A percentile compares a stretch with the other conserved stretches of the same genome.
Evolutionary conservation across 2,113 vertebrate species (phyloP).

Genomic region (Callocephalon fimbriatum): DNA sequence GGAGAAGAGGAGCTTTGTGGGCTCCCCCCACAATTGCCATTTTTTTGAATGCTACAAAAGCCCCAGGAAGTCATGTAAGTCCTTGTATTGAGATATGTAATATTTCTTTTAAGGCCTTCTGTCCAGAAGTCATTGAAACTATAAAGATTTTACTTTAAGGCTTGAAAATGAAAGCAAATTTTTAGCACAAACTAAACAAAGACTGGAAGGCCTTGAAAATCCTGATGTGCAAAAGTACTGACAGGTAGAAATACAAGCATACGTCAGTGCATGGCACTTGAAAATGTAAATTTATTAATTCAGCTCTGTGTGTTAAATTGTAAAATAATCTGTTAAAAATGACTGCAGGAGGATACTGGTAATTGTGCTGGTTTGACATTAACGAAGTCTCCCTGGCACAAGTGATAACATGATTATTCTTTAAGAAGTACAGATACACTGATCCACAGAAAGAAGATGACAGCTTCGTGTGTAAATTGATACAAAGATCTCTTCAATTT

Average conservation of each 20-base stretch:
- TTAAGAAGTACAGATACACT: not conserved
- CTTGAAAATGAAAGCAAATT: not conserved
- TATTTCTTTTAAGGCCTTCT: not conserved
- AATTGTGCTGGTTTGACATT: not conserved
- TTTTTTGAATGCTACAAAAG: not conserved
- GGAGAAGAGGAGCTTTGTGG: not conserved
- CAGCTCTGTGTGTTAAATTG: not conserved
- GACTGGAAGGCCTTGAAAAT: not conserved
- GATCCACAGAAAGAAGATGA: not conserved
- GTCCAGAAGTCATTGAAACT: not conserved
- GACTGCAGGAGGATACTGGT: not conserved
- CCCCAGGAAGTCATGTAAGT: not conserved
- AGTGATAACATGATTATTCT: not conserved
- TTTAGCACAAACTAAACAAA: not conserved
- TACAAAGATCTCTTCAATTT: not conserved
- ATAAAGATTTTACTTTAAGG: not conserved
- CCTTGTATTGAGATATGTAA: not conserved
- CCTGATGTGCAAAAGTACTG: not conserved
- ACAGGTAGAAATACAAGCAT: not conserved
- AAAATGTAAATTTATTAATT: slow-evolving; percentile 8
- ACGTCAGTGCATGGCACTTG: not conserved
- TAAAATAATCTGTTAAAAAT: not conserved
- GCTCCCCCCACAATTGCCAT: not conserved
- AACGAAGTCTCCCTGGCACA: not conserved
- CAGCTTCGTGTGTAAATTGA: not conserved